These are phyloP conservation scores for Zelleria hepariella DNA, from an alignment of 2,888 invertebrate genomes.

Conservation along the genomic window DNA sequence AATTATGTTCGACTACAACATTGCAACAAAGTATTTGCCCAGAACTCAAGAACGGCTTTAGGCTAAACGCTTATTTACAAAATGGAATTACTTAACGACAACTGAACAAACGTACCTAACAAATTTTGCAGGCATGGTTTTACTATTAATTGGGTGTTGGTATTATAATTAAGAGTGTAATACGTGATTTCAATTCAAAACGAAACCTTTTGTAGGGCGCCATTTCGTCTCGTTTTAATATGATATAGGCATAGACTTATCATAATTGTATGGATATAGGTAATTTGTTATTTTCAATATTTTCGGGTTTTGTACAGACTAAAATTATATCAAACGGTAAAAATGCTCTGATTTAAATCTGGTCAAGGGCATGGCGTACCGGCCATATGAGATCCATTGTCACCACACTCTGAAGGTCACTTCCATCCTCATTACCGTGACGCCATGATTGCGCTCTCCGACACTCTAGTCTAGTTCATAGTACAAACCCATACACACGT, in stretches of 20 bases:
- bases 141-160: not conserved
- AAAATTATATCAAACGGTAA: not conserved
- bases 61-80: too few species aligned
- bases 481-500: conserved; percentile 37
- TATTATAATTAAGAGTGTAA: not conserved
- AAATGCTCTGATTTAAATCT: conserved; percentile 14
- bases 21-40: too few species aligned
- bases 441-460: conserved; percentile 41
- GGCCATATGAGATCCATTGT: conserved; percentile 31
- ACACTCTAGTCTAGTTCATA: conserved; percentile 30
- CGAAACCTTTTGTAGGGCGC: not conserved
- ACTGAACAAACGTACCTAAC: too few species aligned
- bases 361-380: conserved; percentile 30
- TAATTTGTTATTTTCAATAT: too few species aligned
- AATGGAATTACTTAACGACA: too few species aligned
- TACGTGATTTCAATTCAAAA: not conserved
- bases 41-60: too few species aligned
- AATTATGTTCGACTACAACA: too few species aligned
- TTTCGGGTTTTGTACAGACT: not conserved
- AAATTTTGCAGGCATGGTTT: not conserved
- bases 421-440: conserved; percentile 25
- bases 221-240: too few species aligned
- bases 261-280: too few species aligned
- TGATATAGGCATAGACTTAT: too few species aligned
- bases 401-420: conserved; percentile 43